phyloP scores from a whole-genome alignment of 2,888 invertebrate genomes.

The Drosophila subsilvestris region DNA sequence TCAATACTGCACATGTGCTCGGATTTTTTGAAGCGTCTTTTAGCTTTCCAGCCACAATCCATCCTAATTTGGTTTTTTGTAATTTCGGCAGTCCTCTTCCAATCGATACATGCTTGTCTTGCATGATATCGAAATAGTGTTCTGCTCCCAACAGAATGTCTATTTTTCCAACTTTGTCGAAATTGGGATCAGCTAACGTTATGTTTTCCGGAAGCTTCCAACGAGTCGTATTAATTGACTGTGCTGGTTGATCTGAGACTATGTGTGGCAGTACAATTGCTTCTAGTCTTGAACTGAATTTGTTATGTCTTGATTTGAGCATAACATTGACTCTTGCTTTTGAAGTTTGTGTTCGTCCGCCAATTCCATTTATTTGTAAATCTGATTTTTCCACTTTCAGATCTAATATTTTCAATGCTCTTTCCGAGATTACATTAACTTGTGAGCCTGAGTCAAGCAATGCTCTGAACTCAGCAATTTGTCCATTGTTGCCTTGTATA shows the following conservation, averaged over 20 bases:
- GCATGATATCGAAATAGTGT: neutral
- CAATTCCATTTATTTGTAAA: constrained; percentile 7
- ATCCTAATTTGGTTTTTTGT: neutral
- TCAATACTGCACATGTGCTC: neutral
- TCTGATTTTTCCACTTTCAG: neutral
- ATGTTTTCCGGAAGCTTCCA: neutral
- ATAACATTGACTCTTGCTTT: no score
- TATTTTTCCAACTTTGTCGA: neutral
- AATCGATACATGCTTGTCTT: neutral
- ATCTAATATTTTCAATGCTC: no score
- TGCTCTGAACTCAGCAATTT: no score
- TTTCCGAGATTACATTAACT: no score
- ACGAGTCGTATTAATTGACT: neutral
- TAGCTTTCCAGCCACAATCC: constrained; percentile 1
- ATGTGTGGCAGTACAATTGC: neutral
- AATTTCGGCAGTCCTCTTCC: no score
- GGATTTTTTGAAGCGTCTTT: neutral
- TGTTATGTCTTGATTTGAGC: no score
- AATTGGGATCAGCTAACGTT: neutral
- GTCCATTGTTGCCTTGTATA: no score
- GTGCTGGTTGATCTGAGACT: constrained; percentile 4
- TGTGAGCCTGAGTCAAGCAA: no score
- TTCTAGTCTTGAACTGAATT: no score
- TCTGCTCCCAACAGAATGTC: neutral
- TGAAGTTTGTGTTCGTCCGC: no score